These are phyloP conservation scores for Daboia siamensis DNA, from an alignment of 2,113 vertebrate genomes.

Conservation along the genomic window DNA sequence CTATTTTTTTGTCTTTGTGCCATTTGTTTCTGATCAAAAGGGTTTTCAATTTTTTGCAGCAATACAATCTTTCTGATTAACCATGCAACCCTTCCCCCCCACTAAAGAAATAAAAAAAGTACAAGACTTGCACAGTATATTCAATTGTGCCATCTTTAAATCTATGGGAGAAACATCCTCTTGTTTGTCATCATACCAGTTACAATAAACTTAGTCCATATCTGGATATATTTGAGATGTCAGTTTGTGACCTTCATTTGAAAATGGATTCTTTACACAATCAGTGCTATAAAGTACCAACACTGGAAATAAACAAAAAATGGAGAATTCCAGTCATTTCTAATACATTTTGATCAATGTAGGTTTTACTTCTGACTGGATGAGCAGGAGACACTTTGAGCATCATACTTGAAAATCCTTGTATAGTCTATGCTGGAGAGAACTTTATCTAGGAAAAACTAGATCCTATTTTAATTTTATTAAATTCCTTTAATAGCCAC, in stretches of 20 bases:
- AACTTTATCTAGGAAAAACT: neutral
- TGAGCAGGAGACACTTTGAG: neutral
- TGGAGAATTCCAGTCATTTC: neutral
- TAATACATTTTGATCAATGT: neutral
- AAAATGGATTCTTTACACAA: neutral
- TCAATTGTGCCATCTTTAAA: neutral
- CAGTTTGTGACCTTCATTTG: neutral
- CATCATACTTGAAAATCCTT: neutral
- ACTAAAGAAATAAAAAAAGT: neutral
- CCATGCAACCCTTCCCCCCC: no score
- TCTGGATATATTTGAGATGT: neutral
- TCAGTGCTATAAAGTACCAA: neutral
- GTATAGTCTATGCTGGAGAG: neutral
- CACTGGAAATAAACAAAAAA: neutral
- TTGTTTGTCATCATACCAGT: neutral
- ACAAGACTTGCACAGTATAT: neutral
- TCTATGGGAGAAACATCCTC: neutral
- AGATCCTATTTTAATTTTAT: neutral
- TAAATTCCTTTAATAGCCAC: neutral
- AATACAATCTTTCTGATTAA: neutral
- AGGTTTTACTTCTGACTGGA: neutral
- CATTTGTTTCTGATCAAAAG: neutral
- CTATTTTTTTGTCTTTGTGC: neutral
- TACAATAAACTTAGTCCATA: neutral
- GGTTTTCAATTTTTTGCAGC: neutral